Conservation (phyloP, 23 tunicate genomes). For the Ciona savignyi region DNA sequence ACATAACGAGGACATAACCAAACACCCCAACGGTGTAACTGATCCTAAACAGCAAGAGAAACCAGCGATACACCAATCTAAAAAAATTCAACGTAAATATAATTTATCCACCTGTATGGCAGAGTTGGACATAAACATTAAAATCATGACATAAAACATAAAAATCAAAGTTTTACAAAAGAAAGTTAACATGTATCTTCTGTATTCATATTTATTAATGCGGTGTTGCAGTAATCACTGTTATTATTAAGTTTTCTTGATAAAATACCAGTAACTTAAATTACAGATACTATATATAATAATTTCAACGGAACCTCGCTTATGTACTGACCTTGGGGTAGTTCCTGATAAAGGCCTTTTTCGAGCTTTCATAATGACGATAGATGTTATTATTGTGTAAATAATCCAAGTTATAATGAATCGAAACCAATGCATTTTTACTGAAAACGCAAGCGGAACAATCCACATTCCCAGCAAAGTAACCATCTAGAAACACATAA, state of each 20-base stretch:
- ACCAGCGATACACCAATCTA: slow-evolving; percentile 92
- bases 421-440: slow-evolving; percentile 44
- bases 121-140: too few relatives aligned
- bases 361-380: slow-evolving; percentile 70
- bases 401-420: slow-evolving; percentile 56
- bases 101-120: too few relatives aligned
- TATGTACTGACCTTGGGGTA: slow-evolving; percentile 68
- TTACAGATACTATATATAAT: too few relatives aligned
- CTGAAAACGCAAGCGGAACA: slow-evolving; percentile 55
- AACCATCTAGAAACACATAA: slow-evolving; percentile 35
- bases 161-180: neutral
- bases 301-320: too few relatives aligned
- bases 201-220: too few relatives aligned
- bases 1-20: slow-evolving; percentile 65
- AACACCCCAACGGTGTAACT: slow-evolving; percentile 75
- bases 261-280: too few relatives aligned
- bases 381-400: slow-evolving; percentile 50
- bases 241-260: too few relatives aligned
- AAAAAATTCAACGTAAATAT: slow-evolving; percentile 6
- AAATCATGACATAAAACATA: too few relatives aligned
- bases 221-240: too few relatives aligned
- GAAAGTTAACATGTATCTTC: too few relatives aligned
- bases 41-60: slow-evolving; percentile 66
- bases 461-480: slow-evolving; percentile 91
- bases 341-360: slow-evolving; percentile 69